Evolutionary conservation across 2,888 invertebrate genomes (phyloP), one percentile per base, ranked within the genome.

Genomic region (Apeira syringaria): DNA sequence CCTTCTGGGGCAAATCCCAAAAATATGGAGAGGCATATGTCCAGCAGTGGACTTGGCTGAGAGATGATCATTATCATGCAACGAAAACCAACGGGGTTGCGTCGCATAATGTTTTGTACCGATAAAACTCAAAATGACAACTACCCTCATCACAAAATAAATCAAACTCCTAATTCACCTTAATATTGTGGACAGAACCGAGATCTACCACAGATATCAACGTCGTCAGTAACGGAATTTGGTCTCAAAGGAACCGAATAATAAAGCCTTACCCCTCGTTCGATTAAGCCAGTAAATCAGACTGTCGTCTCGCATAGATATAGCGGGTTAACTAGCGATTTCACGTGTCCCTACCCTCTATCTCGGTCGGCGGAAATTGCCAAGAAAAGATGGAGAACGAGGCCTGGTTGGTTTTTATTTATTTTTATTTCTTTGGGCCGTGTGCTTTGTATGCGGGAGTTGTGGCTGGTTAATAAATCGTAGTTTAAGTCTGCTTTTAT

Each of bases 221-320:
- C 43, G 59, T 67, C 62, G 63, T 51, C 52, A 56, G 58, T 55
- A 56, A 53, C 61, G 66, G 62, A 64, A 71, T 67, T 55, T 53
- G 55, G 56, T 59, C 66, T 67, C 64, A 56, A 53, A 58, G 63
- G 71, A 63, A 62, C 55, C 59, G 53, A 51, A 66, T 71, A 76
- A 78, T 80, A 80, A 74, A 77, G 71, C 69, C 59, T 68, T 59
- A 59, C 64, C 63, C 61, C 54, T 46, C 56, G 66, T 79, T 76
- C 82, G 79, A 81, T 83, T 79, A 80, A 77, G 67, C 66, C 67
- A 71, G 74, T 81, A 81, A 82, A 82, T 81, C 84, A 81, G 74
- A 61, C 71, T 74, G 78, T 75, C 75, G 72, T 66, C 71, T 79
- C 66, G 66, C 68, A 69, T 75, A 79, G 74, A 83, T 81, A 80